Evolutionary conservation across 2,797 vertebrate species (phyloP), one percentile per base, ranked within the genome.

Genomic region (Protonibea diacanthus): DNA sequence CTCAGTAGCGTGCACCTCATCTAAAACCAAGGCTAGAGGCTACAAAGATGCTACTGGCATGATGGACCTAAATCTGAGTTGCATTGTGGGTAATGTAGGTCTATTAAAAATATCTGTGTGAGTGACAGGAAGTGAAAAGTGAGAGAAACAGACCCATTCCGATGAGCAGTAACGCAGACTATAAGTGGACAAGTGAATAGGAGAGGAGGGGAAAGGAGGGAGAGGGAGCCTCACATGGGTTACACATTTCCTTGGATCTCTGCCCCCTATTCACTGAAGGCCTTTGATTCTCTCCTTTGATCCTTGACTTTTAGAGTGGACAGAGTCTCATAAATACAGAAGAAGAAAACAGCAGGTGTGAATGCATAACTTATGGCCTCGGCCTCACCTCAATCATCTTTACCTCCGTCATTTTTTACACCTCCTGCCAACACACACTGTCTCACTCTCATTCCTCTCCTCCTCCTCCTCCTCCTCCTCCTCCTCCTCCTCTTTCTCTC

Each of bases 241-340:
- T 72, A 38, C 73, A 64, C 75, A 21, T 77, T 58, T 52, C 78
- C 65, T 83, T 80, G 83, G 81, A 88, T 79, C 71, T 74, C 74
- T 76, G 58, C 74, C 80, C 67, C 63, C 64, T 59, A 71, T 84
- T 87, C 80, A 82, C 75, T 17, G 78, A 78, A 58, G 70, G 77
- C 82, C 88, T 92, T 88, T 90, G 86, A 90, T 87, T 86, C 80
- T 23, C 3, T 51, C 49, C 84, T 91, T 91, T 93, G 92, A 93
- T 93, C 91, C 76, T 75, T 81, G 83, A 89, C 90, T 93, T 89
- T 91, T 78, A 72, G 71, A 85, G 73, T 80, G 84, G 89, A 85
- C 86, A 71, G 75, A 67, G 76, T 83, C 90, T 93, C 90, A 91
- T 92, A 89, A 91, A 92, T 93, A 90, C 64, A 87, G 72, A 68